Base-by-base conservation (phyloP, 2,113 vertebrate genomes). In the Hemiscyllium ocellatum region DNA sequence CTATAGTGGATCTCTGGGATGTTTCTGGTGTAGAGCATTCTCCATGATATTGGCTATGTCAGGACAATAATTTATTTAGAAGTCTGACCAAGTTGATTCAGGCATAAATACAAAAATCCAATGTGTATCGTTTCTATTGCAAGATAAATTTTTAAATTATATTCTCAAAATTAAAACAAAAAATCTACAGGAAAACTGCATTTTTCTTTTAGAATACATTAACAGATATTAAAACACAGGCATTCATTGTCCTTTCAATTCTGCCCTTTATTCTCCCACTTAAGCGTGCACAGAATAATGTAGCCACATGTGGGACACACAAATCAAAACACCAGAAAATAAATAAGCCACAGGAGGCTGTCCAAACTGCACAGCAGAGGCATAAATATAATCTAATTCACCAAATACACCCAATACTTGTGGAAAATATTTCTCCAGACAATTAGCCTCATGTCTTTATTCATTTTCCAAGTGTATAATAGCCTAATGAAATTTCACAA, bases 321-420 rank as follows among this genome's bases (percentile, higher is more conserved):
- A 95, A 95, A 69, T 72, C 93, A 70, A 95, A 69, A 72, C 66
- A 95, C 68, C 42, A 47, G 61, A 66, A 95, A 95, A 72, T 29
- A 95, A 95, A 95, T 50, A 72, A 72, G 94, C 69, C 94, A 72
- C 68, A 29, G 26, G 68, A 26, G 68, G 24, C 37, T 52, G 68
- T 72, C 69, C 68, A 76, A 3, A 50, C 94, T 72, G 42, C 42
- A 72, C 26, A 15, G 29, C 68, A 95, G 66, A 94, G 69, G 26
- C 22, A 47, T 7, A 47, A 20, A 69, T 37, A 94, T 10, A 94
- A 94, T 42, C 37, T 26, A 94, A 42, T 94, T 94, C 91, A 68
- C 94, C 29, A 95, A 90, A 33, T 95, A 13, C 69, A 72, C 68
- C 47, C 68, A 0, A 70, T 69, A 72, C 69, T 72, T 52, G 24